Evolutionary conservation across 2,797 vertebrate species (phyloP), one percentile per base, ranked within the genome.

Genomic region (Tamandua tetradactyla): DNA sequence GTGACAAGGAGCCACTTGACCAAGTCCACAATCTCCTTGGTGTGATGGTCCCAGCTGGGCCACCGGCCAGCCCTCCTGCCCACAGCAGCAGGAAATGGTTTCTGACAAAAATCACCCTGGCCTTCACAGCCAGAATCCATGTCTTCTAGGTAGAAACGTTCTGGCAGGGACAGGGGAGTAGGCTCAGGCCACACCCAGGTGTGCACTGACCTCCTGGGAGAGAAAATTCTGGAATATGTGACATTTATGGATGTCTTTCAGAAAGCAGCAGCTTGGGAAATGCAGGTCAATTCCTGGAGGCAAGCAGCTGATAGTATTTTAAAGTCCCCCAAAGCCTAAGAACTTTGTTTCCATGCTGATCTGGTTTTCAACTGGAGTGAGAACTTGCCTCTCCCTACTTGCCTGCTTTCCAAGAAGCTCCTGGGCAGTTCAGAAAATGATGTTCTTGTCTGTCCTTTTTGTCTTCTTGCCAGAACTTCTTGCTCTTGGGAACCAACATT

Each of bases 381-480:
- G 32, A 68, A 47, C 30, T 42, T n/a, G 25, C 14, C 12, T 88
- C 37, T 66, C 42, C 52, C 30, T 7, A 25, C 47, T 47, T 32
- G 0, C 4, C 3, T 55, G 22, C 27, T 37, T 91, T 47, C 5
- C 20, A 10, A 47, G 5, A 76, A 40, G 37, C 8, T 20, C 30
- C 30, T 0, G 3, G 7, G 35, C 35, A 22, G 44, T 27, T 52
- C 52, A 75, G 66, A 44, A 66, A 64, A 62, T 52, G 14, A 42
- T 17, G n/a, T 89, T 62, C n/a, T 52, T 35, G 0, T 71, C 25
- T 81, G 32, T 62, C 22, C 42, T 27, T 74, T 69, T 14, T 79
- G 68, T 47, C 32, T 35, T 44, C 61, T 44, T 25, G 89, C 72
- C 59, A 96, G 96, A 88, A 95, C 55, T 95, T 94, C 83, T 40